Percentiles rank a stretch among this genome's conserved stretches.
These are phyloP conservation scores for Platycnemis pennipes DNA, from an alignment of 2,888 invertebrate genomes.

Conservation along the genomic window DNA sequence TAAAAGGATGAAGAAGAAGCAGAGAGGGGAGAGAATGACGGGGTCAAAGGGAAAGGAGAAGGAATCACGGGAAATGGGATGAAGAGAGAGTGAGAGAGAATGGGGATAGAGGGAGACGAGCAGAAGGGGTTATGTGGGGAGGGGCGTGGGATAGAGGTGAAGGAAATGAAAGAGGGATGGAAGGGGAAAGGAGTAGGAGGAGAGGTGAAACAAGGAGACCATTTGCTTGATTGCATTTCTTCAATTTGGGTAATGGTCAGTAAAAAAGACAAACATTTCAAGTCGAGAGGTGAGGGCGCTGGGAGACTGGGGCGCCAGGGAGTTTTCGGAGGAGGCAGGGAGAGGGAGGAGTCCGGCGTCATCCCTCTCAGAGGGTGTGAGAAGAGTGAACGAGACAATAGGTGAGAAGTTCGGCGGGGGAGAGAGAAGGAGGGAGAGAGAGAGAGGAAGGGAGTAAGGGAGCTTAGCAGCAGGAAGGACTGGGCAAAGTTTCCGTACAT, in stretches of 20 bases:
- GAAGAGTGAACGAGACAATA: constrained; percentile 50
- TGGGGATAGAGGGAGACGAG: neutral
- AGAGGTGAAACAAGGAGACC: constrained; percentile 68
- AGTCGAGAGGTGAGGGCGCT: neutral
- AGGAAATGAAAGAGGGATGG: neutral
- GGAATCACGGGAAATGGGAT: neutral
- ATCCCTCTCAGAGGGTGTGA: neutral
- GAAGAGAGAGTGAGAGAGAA: neutral
- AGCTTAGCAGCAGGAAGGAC: neutral
- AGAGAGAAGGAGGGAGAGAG: neutral
- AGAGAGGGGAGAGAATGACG: neutral
- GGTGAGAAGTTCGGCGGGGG: neutral
- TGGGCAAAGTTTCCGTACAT: neutral
- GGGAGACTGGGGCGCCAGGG: neutral
- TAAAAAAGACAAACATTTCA: constrained; percentile 69
- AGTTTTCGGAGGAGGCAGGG: neutral
- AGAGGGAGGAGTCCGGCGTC: neutral
- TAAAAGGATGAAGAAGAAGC: neutral
- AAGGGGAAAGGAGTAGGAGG: no score
- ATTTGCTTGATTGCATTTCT: constrained; percentile 73
- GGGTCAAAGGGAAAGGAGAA: neutral
- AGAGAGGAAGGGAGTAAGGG: neutral
- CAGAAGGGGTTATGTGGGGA: neutral
- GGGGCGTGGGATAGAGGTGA: neutral
- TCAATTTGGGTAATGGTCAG: constrained; percentile 72